phyloP scores from a whole-genome alignment of 1,140 invertebrate genomes.

The Ptiloglossa arizonensis region DNA sequence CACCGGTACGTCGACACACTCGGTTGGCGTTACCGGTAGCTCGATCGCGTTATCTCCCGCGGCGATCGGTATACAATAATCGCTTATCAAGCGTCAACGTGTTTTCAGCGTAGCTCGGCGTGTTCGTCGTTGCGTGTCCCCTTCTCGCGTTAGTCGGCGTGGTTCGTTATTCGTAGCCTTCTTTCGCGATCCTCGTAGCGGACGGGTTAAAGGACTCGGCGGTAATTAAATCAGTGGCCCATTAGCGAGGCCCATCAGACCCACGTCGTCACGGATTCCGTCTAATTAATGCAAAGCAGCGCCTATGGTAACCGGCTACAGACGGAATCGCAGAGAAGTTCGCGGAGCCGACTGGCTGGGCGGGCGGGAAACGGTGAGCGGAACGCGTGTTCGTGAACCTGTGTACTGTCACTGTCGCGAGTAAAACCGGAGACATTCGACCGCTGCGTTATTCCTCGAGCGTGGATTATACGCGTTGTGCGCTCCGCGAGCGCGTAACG shows the following conservation, averaged over 20 bases:
- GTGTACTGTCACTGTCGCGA: background rate
- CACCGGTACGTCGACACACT: slow-evolving; percentile 16
- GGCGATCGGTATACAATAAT: background rate
- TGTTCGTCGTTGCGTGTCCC: slow-evolving; percentile 1
- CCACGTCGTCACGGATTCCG: slow-evolving; percentile 68
- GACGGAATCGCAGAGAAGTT: slow-evolving; percentile 30
- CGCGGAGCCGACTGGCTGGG: background rate
- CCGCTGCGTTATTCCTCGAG: background rate
- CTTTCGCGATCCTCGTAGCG: slow-evolving; percentile 21
- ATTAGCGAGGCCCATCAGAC: slow-evolving; percentile 69
- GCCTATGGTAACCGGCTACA: slow-evolving; percentile 45
- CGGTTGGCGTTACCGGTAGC: background rate
- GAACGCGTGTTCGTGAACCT: background rate
- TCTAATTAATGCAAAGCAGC: slow-evolving; percentile 75
- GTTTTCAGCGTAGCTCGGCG: slow-evolving; percentile 5
- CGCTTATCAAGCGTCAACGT: slow-evolving; percentile 12
- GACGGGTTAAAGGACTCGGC: slow-evolving; percentile 57
- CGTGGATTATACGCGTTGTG: background rate
- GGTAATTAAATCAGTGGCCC: slow-evolving; percentile 73
- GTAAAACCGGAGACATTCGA: background rate
- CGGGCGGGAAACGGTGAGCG: background rate
- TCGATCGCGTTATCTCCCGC: background rate
- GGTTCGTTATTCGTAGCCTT: slow-evolving; percentile 35
- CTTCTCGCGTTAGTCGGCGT: background rate
- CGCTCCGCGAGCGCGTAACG: background rate